Conservation (phyloP, 2,888 invertebrate genomes). For the Netelia fuscicornis region DNA sequence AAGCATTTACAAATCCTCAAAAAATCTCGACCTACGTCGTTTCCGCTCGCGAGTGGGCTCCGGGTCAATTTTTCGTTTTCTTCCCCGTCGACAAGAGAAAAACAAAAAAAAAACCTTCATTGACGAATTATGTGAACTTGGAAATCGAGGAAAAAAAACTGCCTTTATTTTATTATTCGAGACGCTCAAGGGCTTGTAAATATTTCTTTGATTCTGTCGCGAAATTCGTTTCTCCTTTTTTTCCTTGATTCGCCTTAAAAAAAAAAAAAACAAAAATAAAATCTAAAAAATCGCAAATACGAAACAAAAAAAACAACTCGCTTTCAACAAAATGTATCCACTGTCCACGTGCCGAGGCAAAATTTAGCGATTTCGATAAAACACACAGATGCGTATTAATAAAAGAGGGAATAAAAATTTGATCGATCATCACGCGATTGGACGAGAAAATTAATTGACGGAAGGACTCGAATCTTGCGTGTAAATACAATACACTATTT, state of each 20-base stretch:
- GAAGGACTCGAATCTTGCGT: conserved; percentile 56
- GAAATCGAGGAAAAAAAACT: not conserved
- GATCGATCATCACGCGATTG: conserved; percentile 36
- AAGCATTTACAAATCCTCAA: conserved; percentile 37
- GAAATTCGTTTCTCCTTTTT: not conserved
- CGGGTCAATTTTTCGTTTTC: conserved; percentile 70
- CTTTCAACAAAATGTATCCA: conserved; percentile 20
- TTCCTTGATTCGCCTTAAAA: not conserved
- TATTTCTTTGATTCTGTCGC: conserved; percentile 59
- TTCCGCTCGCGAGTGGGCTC: conserved; percentile 51
- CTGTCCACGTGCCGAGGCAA: not conserved
- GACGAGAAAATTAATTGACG: conserved; percentile 29
- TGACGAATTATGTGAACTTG: not conserved
- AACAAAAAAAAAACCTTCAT: not conserved
- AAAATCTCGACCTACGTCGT: not conserved
- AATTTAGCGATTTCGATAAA: conserved; percentile 1
- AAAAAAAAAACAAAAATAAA: not conserved
- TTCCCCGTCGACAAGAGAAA: not conserved
- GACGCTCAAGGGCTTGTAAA: conserved; percentile 73
- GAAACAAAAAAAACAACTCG: conserved; percentile 6
- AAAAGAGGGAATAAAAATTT: conserved; percentile 40
- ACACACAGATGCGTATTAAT: not conserved
- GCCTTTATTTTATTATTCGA: conserved; percentile 55
- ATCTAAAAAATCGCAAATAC: not conserved
- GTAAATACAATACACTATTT: conserved; percentile 64